Evolutionary conservation across 2,888 invertebrate species (phyloP).

Genomic region (Biston betularia): DNA sequence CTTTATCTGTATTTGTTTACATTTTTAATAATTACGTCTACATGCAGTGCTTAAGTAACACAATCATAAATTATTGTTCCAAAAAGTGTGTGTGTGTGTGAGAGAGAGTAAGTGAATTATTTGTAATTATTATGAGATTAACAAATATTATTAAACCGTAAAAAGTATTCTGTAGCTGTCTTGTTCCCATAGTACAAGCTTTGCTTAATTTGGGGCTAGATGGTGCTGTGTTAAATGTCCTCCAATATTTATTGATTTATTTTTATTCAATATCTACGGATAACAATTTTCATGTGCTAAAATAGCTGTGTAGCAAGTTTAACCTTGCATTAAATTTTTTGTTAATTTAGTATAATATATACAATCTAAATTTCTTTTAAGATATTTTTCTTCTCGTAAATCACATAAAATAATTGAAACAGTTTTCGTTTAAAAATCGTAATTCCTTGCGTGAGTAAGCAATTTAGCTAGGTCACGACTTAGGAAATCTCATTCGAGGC

Average conservation of each 20-base stretch:
- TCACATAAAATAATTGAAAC: constrained; percentile 16
- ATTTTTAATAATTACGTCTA: no score
- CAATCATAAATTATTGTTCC: no score
- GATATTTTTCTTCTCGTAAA: constrained; percentile 2
- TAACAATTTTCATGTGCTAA: background rate
- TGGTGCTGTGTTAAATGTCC: no score
- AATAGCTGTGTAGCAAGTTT: background rate
- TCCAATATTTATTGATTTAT: no score
- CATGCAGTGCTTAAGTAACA: no score
- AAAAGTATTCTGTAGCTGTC: no score
- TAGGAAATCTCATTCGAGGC: constrained; percentile 36
- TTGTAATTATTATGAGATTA: no score
- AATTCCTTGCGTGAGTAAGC: constrained; percentile 23
- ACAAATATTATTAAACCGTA: background rate
- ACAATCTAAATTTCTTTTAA: background rate
- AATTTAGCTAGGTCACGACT: constrained; percentile 29
- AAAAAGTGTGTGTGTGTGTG: no score
- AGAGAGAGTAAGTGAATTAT: no score
- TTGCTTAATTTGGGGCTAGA: no score
- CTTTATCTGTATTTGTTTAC: no score
- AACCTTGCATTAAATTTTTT: background rate
- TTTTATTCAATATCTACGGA: background rate
- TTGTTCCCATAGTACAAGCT: no score
- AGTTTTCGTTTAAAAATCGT: constrained; percentile 15
- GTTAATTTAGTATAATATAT: background rate